A percentile compares a stretch with the other conserved stretches of the same genome.
phyloP scores from a whole-genome alignment of 2,113 vertebrate species.

The Bolborhynchus lineola region DNA sequence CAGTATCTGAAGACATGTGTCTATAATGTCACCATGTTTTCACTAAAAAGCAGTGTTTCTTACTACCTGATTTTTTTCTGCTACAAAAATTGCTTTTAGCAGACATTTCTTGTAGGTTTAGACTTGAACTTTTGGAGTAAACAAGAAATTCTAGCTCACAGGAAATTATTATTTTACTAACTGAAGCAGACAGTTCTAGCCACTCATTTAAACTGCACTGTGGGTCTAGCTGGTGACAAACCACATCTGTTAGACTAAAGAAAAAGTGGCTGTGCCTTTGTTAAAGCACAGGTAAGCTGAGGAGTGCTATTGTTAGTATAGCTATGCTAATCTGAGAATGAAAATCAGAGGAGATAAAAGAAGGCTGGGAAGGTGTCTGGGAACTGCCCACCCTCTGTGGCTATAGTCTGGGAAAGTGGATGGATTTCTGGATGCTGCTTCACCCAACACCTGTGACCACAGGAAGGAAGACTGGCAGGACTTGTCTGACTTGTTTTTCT shows the following conservation, averaged over 20 bases:
- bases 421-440: neutral
- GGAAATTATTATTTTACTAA: neutral
- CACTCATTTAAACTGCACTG: neutral
- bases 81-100: neutral
- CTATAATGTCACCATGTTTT: neutral
- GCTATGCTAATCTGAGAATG: neutral
- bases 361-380: neutral
- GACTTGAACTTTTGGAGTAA: neutral
- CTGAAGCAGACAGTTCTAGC: neutral
- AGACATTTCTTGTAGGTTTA: neutral
- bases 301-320: neutral
- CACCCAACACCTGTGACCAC: neutral
- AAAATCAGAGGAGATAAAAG: neutral
- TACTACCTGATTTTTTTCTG: neutral
- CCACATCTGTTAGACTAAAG: neutral
- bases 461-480: neutral
- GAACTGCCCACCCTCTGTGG: neutral
- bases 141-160: neutral
- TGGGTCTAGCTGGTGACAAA: neutral
- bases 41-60: neutral
- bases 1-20: rapidly evolving
- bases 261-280: neutral
- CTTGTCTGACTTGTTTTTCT: neutral
- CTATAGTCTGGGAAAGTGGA: rapidly evolving
- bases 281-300: neutral